Evolutionary conservation across 2,797 vertebrate species (phyloP).

Genomic region (Typhlichthys subterraneus): DNA sequence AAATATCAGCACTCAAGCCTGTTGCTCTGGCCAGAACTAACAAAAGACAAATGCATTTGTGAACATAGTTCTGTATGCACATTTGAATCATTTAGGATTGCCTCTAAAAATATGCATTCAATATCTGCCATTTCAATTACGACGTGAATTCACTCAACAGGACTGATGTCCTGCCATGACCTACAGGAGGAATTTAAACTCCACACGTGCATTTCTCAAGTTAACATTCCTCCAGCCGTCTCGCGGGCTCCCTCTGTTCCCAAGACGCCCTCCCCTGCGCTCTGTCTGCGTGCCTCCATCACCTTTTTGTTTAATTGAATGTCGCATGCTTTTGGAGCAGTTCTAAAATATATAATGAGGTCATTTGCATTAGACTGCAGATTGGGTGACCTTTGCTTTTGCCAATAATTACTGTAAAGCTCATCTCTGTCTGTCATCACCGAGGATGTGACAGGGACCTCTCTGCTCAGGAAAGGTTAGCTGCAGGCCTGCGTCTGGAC

Average conservation of each 20-base stretch:
- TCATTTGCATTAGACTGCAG: slow-evolving; percentile 84
- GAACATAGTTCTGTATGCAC: no score
- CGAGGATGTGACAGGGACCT: slow-evolving; percentile 69
- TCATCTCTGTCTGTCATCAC: slow-evolving; percentile 73
- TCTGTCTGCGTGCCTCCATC: slow-evolving; percentile 19
- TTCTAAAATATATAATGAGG: slow-evolving; percentile 83
- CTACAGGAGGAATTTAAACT: neutral
- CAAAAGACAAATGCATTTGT: no score
- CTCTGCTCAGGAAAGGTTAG: slow-evolving; percentile 76
- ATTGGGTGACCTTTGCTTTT: slow-evolving; percentile 87
- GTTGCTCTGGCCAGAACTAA: no score
- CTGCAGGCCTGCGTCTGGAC: slow-evolving; percentile 76
- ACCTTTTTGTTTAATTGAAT: slow-evolving; percentile 78
- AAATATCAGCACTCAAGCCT: no score
- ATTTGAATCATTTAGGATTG: neutral
- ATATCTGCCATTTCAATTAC: neutral
- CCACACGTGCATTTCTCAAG: slow-evolving; percentile 23
- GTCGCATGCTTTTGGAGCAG: slow-evolving; percentile 79
- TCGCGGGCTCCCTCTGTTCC: slow-evolving; percentile 6
- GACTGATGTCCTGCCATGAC: neutral
- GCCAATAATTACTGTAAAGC: slow-evolving; percentile 87
- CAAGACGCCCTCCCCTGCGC: slow-evolving; percentile 20
- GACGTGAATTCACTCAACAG: neutral
- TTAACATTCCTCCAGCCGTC: slow-evolving; percentile 6
- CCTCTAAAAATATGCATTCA: neutral